Percentiles rank a stretch among this genome's conserved stretches.
Conservation (phyloP, 2,113 vertebrate genomes). For the Lichenostomus cassidix region DNA sequence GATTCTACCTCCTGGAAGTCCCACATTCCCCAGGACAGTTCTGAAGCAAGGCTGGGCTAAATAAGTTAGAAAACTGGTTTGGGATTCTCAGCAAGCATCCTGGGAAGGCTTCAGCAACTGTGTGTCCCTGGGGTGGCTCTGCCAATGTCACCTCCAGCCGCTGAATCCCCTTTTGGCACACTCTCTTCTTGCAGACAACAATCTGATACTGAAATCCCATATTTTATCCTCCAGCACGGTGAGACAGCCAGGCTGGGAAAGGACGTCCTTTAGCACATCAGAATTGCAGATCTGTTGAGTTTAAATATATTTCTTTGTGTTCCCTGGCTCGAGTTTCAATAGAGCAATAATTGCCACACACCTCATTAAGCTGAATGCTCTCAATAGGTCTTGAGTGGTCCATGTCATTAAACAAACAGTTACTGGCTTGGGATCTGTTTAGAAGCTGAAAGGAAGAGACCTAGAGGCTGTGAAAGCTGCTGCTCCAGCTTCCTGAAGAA, state of each 20-base stretch:
- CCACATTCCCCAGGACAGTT: neutral
- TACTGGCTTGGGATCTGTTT: neutral
- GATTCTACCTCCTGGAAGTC: neutral
- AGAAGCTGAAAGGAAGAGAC: neutral
- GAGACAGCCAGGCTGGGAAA: neutral
- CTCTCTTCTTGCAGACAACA: neutral
- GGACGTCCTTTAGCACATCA: neutral
- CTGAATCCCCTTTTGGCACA: neutral
- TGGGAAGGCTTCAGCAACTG: neutral
- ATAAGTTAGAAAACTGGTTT: neutral
- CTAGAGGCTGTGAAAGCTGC: neutral
- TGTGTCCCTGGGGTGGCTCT: neutral
- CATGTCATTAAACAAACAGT: conserved; percentile 24
- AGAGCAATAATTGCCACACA: conserved; percentile 33
- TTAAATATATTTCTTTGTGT: conserved; percentile 22
- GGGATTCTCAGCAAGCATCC: neutral
- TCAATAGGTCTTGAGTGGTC: conserved; percentile 16
- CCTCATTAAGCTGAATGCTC: conserved; percentile 61
- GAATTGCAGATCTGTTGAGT: conserved; percentile 20
- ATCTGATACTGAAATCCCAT: neutral
- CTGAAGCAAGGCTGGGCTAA: neutral
- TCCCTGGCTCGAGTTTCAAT: conserved; percentile 22
- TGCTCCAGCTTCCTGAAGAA: neutral
- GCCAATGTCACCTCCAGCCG: conserved; percentile 9
- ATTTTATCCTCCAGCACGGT: neutral